These are phyloP conservation scores for Arrhamphus sclerolepis DNA, from an alignment of 2,797 vertebrate genomes.

Conservation along the genomic window DNA sequence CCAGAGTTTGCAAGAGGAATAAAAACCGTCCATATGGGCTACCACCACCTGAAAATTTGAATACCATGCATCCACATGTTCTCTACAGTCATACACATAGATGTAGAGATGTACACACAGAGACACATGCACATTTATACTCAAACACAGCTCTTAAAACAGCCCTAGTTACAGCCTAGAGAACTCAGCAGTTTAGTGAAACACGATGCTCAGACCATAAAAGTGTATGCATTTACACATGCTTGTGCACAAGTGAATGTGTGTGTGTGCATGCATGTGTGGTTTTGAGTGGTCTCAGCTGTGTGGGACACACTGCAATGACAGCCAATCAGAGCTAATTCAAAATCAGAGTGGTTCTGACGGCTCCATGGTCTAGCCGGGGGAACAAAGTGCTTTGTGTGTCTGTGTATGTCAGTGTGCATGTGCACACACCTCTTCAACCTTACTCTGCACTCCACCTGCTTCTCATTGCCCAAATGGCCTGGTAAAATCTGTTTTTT, in stretches of 20 bases:
- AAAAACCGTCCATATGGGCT: conserved; percentile 14
- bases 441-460: conserved; percentile 72
- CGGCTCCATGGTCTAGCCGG: conserved; percentile 67
- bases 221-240: conserved; percentile 47
- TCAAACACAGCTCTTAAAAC: conserved; percentile 69
- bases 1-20: conserved; percentile 18
- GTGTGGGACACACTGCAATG: conserved; percentile 75
- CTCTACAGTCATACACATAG: conserved; percentile 37
- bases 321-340: conserved; percentile 82
- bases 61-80: conserved; percentile 32
- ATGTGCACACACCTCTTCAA: conserved; percentile 63
- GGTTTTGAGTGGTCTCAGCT: conserved; percentile 79
- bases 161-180: conserved; percentile 58
- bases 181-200: conserved; percentile 77
- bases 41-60: conserved; percentile 28
- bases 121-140: conserved; percentile 37
- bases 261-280: conserved; percentile 30
- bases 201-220: conserved; percentile 70
- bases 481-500: conserved; percentile 68
- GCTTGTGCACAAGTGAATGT: conserved; percentile 39
- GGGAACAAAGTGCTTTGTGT: conserved; percentile 72
- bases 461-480: conserved; percentile 77
- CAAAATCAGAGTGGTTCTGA: conserved; percentile 80
- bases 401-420: conserved; percentile 22
- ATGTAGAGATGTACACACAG: conserved; percentile 30